phyloP scores from a whole-genome alignment of 2,113 vertebrate species.

The Nothoprocta pentlandii region DNA sequence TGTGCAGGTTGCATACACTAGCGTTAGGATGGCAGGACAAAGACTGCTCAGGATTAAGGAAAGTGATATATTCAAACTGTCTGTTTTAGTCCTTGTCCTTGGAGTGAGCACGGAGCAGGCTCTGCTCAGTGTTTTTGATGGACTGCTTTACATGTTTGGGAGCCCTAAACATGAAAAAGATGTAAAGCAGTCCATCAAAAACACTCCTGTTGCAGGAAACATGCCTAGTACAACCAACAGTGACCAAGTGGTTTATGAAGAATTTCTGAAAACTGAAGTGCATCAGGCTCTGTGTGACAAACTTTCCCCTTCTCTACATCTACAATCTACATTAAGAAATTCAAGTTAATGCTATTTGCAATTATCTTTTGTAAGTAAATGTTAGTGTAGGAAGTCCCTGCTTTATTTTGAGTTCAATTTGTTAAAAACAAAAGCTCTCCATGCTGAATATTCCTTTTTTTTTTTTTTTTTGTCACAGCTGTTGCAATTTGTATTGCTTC shows the following conservation, averaged over 20 bases:
- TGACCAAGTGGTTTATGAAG: not conserved
- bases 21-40: not conserved
- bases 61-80: not conserved
- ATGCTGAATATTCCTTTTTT: constrained; percentile 15
- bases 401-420: constrained; percentile 51
- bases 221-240: not conserved
- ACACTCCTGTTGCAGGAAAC: not conserved
- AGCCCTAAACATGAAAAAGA: not conserved
- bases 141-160: not conserved
- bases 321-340: not conserved
- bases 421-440: constrained; percentile 43
- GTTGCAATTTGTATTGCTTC: constrained; percentile 18
- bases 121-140: not conserved
- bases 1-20: not conserved
- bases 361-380: not conserved
- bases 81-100: not conserved
- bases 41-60: constrained; percentile 16
- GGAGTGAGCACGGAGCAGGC: not conserved
- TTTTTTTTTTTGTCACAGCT: not conserved
- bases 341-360: not conserved
- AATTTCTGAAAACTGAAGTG: not conserved
- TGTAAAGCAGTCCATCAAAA: too few relatives aligned
- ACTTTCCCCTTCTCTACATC: not conserved
- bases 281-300: not conserved
- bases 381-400: not conserved